Evolutionary conservation across 2,797 vertebrate species (phyloP).

Genomic region (Anabacerthia variegaticeps): DNA sequence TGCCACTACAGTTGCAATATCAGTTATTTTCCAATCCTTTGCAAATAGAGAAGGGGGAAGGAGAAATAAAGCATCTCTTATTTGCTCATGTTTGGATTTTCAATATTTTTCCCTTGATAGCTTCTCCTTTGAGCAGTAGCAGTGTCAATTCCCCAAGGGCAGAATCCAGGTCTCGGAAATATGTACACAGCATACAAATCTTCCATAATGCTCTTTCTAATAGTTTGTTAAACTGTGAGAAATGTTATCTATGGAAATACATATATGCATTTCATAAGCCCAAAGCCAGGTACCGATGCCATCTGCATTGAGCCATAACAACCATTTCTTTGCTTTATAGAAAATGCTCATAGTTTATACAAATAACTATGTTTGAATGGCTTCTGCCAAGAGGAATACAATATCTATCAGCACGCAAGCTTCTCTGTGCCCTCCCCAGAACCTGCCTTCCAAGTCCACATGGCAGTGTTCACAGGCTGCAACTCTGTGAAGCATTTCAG

Average conservation of each 20-base stretch:
- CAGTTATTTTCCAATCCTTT: slow-evolving; percentile 52
- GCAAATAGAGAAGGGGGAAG: slow-evolving; percentile 29
- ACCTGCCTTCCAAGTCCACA: not conserved
- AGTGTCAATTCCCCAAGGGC: slow-evolving; percentile 47
- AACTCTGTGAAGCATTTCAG: not conserved
- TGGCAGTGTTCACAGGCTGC: not conserved
- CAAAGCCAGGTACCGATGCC: not conserved
- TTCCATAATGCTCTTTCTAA: slow-evolving; percentile 26
- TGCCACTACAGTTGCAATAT: not conserved
- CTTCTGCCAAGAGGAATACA: not conserved
- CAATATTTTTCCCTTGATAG: slow-evolving; percentile 53
- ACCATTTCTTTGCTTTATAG: not conserved
- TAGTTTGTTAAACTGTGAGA: slow-evolving; percentile 47
- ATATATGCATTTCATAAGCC: slow-evolving; percentile 38
- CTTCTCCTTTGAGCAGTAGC: slow-evolving; percentile 47
- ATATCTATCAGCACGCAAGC: not conserved
- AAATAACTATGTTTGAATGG: not conserved
- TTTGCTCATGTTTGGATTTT: slow-evolving; percentile 45
- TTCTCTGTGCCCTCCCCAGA: not conserved
- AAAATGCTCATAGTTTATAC: not conserved
- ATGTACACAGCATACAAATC: slow-evolving; percentile 49
- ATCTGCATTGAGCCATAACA: slow-evolving; percentile 2
- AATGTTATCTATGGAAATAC: slow-evolving; percentile 27
- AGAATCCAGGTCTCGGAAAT: slow-evolving; percentile 37
- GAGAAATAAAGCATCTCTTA: slow-evolving; percentile 46